Base-by-base conservation (phyloP, 2,113 vertebrate genomes). In the Pollachius pollachius region DNA sequence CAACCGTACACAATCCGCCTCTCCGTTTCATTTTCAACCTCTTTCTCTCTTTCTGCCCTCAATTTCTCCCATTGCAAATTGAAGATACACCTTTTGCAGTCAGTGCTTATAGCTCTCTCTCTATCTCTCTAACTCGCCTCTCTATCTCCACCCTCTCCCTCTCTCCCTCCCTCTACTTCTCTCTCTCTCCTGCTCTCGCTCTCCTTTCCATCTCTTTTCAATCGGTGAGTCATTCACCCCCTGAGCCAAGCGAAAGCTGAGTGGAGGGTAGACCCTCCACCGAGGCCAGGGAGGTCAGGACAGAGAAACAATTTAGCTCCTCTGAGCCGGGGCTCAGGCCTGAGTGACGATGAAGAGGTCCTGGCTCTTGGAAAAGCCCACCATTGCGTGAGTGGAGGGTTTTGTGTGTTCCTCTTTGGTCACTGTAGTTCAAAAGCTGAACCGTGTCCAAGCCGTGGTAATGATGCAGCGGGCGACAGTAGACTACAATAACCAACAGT, bases 401-500 rank as follows among this genome's bases (percentile, higher is more conserved):
- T 84, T 88, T 91, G 87, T 92, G 88, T 90, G 88, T 90, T 89
- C 83, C 76, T 91, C 81, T 85, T 70, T 61, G 78, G 84, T 89
- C 84, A 84, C 76, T 87, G 78, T 84, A 89, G 90, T 91, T 89
- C 87, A 91, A 85, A 90, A 89, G 85, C 87, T 91, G 87, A 91
- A 91, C 76, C 67, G 73, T 70, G 65, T 90, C 89, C 91, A 90
- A 91, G 82, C 69, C 73, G 67, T 76, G 81, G 87, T 89, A 91
- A 92, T 90, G 87, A 90, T 88, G 89, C 86, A 88, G 83, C 57
- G 76, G 67, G 75, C 82, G 81, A 84, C 83, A 88, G 84, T 83
- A 86, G 85, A 92, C 89, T 84, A 90, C 91, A 92, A 92, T 89
- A 89, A 89, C 90, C 89, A 85, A 90, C 87, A 88, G 88, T 89